Conservation (phyloP, 2,113 vertebrate species). For the Uropsilus gracilis region DNA sequence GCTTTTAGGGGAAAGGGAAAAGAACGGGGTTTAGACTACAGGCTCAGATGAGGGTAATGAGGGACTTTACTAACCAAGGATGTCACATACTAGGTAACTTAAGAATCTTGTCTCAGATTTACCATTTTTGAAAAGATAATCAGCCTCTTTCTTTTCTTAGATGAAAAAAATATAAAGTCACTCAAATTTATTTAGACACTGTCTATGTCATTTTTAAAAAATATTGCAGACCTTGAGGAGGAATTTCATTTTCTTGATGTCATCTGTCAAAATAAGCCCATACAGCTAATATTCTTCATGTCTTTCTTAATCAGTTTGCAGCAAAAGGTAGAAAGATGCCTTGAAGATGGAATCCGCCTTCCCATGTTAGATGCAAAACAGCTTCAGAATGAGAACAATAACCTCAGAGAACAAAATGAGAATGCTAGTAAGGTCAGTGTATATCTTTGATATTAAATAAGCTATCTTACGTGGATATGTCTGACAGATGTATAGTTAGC, state of each 20-base stretch:
- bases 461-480: background rate
- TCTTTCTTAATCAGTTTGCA: constrained; percentile 89
- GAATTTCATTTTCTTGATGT: background rate
- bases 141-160: background rate
- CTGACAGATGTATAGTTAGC: background rate
- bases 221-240: background rate
- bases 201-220: constrained; percentile 42
- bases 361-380: constrained; percentile 95
- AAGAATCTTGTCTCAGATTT: background rate
- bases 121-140: constrained; percentile 23
- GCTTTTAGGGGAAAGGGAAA: background rate
- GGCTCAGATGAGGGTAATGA: background rate
- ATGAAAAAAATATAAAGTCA: background rate
- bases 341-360: constrained; percentile 95
- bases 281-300: constrained; percentile 26
- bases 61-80: background rate
- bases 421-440: constrained; percentile 90
- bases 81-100: background rate
- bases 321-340: constrained; percentile 95
- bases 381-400: constrained; percentile 92
- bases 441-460: background rate
- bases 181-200: background rate
- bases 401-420: constrained; percentile 90
- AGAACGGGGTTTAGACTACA: background rate
- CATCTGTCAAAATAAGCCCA: background rate